phyloP scores from a whole-genome alignment of 1,140 invertebrate species.

The Aphidius gifuensis region DNA sequence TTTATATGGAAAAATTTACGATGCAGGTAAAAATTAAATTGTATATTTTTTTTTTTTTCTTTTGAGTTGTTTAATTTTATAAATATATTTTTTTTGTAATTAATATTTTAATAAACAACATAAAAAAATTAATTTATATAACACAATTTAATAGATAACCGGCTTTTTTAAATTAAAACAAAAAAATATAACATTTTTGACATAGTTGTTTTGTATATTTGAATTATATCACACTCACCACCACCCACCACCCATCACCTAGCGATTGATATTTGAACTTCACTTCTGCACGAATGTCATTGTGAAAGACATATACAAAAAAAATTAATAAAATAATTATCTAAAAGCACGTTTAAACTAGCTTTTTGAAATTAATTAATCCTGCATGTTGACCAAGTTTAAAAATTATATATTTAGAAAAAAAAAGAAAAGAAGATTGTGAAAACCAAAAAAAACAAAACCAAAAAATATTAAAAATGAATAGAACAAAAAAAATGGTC shows the following conservation, averaged over 20 bases:
- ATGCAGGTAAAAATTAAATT: constrained; percentile 40
- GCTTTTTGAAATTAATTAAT: too few relatives aligned
- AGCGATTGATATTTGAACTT: constrained; percentile 23
- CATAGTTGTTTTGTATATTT: constrained; percentile 5
- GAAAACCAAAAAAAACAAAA: constrained; percentile 10
- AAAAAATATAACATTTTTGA: not conserved
- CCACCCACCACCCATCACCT: not conserved
- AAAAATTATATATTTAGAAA: not conserved
- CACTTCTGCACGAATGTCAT: constrained; percentile 16
- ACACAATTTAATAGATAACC: not conserved
- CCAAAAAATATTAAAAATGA: constrained; percentile 3
- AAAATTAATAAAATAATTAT: not conserved
- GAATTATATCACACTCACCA: not conserved
- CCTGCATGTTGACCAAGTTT: too few relatives aligned
- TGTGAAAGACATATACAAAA: not conserved
- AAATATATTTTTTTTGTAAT: too few relatives aligned
- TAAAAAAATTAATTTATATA: not conserved
- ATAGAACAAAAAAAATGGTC: constrained; percentile 28
- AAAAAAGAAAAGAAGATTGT: not conserved
- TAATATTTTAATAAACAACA: not conserved
- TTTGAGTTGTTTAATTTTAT: too few relatives aligned
- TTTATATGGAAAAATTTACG: constrained; percentile 52
- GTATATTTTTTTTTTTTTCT: not conserved
- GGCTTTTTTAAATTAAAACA: not conserved
- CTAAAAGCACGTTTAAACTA: not conserved